These are phyloP conservation scores for Galbula dea DNA, from an alignment of 2,113 vertebrate species.

Conservation along the genomic window DNA sequence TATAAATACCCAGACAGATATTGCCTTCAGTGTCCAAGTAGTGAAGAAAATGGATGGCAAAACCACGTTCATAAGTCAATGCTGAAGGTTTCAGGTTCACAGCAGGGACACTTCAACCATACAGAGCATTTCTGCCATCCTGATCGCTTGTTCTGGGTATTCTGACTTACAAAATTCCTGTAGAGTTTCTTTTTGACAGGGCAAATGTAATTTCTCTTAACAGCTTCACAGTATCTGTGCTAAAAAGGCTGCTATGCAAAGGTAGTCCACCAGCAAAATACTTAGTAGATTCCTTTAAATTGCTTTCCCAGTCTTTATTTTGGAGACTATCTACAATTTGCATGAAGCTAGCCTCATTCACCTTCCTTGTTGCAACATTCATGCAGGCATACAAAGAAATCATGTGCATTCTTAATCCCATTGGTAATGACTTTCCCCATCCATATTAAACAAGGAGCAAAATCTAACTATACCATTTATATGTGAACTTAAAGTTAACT, in stretches of 20 bases:
- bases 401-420: not conserved
- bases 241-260: not conserved
- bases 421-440: not conserved
- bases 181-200: not conserved
- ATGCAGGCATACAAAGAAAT: not conserved
- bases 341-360: not conserved
- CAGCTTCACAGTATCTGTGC: not conserved
- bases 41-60: not conserved
- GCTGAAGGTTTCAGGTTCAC: not conserved
- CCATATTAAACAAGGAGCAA: not conserved
- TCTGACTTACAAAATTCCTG: not conserved
- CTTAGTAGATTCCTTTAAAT: not conserved
- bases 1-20: not conserved
- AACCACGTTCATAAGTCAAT: not conserved
- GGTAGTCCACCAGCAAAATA: not conserved
- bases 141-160: not conserved
- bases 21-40: not conserved
- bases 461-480: not conserved
- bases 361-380: not conserved
- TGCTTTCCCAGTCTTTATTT: not conserved
- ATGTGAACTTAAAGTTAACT: not conserved
- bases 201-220: not conserved
- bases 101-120: not conserved
- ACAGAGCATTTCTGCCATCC: rapidly evolving
- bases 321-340: not conserved